Percentiles rank a stretch among this genome's conserved stretches.
Conservation (phyloP, 2,797 vertebrate species). For the Adelosebastes latens region DNA sequence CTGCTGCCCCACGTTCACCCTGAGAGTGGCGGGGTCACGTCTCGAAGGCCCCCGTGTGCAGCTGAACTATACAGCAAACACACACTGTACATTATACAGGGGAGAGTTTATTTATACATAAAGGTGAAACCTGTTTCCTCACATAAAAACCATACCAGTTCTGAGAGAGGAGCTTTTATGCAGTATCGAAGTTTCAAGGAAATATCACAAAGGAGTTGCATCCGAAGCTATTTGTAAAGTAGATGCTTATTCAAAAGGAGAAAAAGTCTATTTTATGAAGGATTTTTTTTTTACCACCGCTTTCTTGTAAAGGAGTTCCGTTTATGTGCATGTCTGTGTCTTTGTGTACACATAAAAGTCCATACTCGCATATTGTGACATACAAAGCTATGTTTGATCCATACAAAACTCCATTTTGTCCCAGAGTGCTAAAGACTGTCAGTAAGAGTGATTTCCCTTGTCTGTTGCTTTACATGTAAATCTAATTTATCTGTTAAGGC, state of each 20-base stretch:
- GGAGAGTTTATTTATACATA: slow-evolving; percentile 15
- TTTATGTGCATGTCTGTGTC: slow-evolving; percentile 4
- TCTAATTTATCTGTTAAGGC: slow-evolving; percentile 56
- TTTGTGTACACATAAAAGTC: slow-evolving; percentile 1
- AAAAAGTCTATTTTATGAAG: not conserved
- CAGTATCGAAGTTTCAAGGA: not conserved
- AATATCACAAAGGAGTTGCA: not conserved
- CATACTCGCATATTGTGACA: not conserved
- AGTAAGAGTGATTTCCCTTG: slow-evolving; percentile 26
- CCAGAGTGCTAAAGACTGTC: slow-evolving; percentile 19
- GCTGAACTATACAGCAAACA: slow-evolving; percentile 23
- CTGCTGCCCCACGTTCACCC: slow-evolving; percentile 27
- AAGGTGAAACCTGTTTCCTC: slow-evolving; percentile 10
- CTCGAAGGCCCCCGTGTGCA: slow-evolving; percentile 27
- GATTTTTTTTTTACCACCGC: not conserved
- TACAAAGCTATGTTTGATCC: slow-evolving; percentile 19
- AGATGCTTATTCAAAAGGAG: not conserved
- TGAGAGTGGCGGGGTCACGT: slow-evolving; percentile 17
- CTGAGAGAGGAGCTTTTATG: not conserved
- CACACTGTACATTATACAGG: not conserved
- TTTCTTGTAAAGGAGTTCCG: not conserved
- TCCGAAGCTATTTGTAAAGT: not conserved
- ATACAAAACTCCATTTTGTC: slow-evolving; percentile 1
- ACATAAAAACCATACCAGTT: not conserved
- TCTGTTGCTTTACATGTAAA: slow-evolving; percentile 65